A percentile compares a stretch with the other conserved stretches of the same genome.
Evolutionary conservation across 2,113 vertebrate species (phyloP).

Genomic region (Lophura nycthemera): DNA sequence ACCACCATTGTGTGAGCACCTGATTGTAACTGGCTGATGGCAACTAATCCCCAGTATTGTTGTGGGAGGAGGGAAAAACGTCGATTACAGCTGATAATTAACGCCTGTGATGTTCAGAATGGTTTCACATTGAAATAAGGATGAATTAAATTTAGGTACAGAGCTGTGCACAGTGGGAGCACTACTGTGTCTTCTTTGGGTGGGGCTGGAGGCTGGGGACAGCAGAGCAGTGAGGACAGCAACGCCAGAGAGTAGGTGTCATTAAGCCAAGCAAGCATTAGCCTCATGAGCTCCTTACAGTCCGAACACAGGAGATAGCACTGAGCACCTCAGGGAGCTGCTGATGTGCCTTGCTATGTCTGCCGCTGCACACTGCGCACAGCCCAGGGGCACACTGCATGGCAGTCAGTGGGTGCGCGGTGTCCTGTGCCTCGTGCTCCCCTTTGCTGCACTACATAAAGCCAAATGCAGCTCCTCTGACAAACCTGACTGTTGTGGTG

Average conservation of each 20-base stretch:
- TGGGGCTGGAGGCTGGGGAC: background rate
- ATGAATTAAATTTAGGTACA: background rate
- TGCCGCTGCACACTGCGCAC: rapidly evolving
- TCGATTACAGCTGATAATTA: constrained; percentile 4
- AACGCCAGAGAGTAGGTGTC: background rate
- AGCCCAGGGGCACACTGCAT: background rate
- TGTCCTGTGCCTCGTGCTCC: rapidly evolving
- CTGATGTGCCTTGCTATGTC: background rate
- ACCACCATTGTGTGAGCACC: background rate
- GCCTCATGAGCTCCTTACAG: background rate
- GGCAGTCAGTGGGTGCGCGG: rapidly evolving
- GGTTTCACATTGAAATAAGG: background rate
- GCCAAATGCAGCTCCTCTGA: background rate
- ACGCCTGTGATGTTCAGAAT: background rate
- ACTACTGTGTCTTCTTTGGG: no score
- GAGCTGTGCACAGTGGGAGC: background rate
- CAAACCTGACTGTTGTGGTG: no score
- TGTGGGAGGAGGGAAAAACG: no score
- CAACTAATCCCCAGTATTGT: background rate
- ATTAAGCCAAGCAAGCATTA: background rate
- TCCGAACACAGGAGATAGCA: rapidly evolving
- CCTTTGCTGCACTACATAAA: rapidly evolving
- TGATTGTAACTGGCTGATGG: background rate
- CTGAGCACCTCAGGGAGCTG: rapidly evolving
- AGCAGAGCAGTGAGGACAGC: background rate